Base-by-base conservation (phyloP, 2,888 invertebrate genomes). In the Bruchidius siliquastri region DNA sequence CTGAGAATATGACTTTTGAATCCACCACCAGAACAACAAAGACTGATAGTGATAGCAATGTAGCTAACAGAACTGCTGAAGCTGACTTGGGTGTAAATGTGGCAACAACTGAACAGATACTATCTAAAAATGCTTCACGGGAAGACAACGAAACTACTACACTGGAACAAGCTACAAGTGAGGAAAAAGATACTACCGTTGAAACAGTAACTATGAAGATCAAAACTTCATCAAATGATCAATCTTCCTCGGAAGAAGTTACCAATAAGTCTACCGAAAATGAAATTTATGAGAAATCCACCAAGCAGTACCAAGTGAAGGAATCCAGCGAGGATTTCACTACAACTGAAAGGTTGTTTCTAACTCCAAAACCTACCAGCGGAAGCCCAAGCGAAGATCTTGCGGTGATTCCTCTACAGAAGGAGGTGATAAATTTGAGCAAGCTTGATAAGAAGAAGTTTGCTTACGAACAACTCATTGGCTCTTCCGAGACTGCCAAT, bases 271-370 rank as follows among this genome's bases (percentile, higher is more conserved):
- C 73, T 2, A 74, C 71, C 6, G 21, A 68, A 21, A 68, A 22
- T 21, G 21, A 21, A 8, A 21, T 21, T 68, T 68, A 21, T 20
- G 22, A 69, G 0, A 71, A 71, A 13, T 18, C 49, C 6, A 20
- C 69, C 20, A 79, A 81, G 26, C 77, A 79, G 30, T 86, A 86
- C 72, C 82, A 84, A 79, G 85, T 86, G 0, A 82, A 84, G 67
- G 83, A 83, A 80, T 74, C 77, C 22, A 71, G 76, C 18, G 67
- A 78, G n/a, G 83, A 83, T 74, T 32, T 80, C 0, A 86, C 85
- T 0, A 83, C 83, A 13, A 85, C 86, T 67, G 82, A 82, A 22
- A 85, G 82, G 68, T 71, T 82, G 10, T 80, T 83, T 22, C 66
- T 81, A 4, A 81, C 83, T 1, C 81, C 81, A 6, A 82, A 79